These are phyloP conservation scores for Alfaro cultratus DNA, from an alignment of 2,797 vertebrate genomes.

Conservation along the genomic window DNA sequence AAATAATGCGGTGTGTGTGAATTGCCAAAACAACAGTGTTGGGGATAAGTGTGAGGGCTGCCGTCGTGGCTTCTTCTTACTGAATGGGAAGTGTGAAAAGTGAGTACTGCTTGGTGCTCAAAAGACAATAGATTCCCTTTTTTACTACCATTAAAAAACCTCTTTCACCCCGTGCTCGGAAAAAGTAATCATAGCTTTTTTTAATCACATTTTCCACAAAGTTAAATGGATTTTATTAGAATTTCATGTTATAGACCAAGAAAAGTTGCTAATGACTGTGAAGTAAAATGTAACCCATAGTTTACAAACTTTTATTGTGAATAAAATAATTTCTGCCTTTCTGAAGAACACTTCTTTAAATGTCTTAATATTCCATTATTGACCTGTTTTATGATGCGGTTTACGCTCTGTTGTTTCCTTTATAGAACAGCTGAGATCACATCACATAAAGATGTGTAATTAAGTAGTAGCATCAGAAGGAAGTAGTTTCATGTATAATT, in stretches of 20 bases:
- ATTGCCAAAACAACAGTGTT: conserved; percentile 91
- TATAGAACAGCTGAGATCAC: background rate
- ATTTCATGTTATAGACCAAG: background rate
- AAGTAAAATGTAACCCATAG: background rate
- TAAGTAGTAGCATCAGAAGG: background rate
- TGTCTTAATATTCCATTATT: background rate
- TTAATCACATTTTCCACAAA: background rate
- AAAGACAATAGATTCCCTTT: background rate
- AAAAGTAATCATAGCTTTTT: background rate
- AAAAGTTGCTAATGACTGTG: background rate
- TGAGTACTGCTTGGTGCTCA: conserved; percentile 68
- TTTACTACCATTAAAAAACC: background rate
- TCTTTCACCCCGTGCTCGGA: background rate
- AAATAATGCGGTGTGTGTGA: conserved; percentile 88
- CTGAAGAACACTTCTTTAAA: background rate
- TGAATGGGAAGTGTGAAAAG: conserved; percentile 92
- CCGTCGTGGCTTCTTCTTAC: conserved; percentile 89
- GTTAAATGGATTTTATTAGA: background rate
- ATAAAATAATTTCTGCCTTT: background rate
- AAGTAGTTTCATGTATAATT: background rate
- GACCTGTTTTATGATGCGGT: background rate
- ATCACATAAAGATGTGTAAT: background rate
- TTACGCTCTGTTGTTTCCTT: background rate
- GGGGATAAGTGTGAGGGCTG: conserved; percentile 93
- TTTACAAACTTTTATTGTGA: background rate